These are phyloP conservation scores for Brachyhypopomus occidentalis DNA, from an alignment of 2,113 vertebrate genomes.

Conservation along the genomic window DNA sequence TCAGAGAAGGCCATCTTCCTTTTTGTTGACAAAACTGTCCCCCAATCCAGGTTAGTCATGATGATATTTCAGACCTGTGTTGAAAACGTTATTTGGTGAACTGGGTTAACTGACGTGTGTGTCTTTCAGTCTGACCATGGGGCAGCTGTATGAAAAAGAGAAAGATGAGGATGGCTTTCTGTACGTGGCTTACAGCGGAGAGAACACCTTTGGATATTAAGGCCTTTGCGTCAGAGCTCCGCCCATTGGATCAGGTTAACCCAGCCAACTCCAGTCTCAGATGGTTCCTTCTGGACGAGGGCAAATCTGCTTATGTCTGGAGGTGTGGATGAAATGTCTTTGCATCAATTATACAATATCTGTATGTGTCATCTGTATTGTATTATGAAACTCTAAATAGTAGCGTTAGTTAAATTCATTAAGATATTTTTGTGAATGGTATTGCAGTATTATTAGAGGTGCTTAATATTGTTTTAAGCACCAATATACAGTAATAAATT, in stretches of 20 bases:
- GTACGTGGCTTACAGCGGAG: slow-evolving; percentile 97
- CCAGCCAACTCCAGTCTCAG: slow-evolving; percentile 20
- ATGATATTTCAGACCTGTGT: neutral
- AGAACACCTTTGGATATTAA: slow-evolving; percentile 92
- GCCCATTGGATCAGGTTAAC: neutral
- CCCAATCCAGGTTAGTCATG: slow-evolving; percentile 91
- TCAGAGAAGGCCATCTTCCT: slow-evolving; percentile 99
- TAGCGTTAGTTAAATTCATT: neutral
- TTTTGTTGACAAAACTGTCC: slow-evolving; percentile 98
- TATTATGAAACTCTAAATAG: slow-evolving; percentile 57
- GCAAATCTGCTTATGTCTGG: slow-evolving; percentile 63
- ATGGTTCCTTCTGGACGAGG: slow-evolving; percentile 55
- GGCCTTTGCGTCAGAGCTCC: slow-evolving; percentile 54
- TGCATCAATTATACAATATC: slow-evolving; percentile 64
- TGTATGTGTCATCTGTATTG: slow-evolving; percentile 71
- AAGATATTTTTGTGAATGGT: slow-evolving; percentile 60
- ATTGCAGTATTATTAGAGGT: slow-evolving; percentile 68
- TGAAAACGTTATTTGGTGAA: neutral
- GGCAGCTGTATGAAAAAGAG: slow-evolving; percentile 97
- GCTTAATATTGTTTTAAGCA: slow-evolving; percentile 59
- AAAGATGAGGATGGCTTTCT: slow-evolving; percentile 97
- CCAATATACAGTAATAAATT: slow-evolving; percentile 52
- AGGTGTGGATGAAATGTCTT: slow-evolving; percentile 38
- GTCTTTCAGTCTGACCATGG: slow-evolving; percentile 90
- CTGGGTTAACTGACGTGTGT: slow-evolving; percentile 19